phyloP scores from a whole-genome alignment of 1,140 invertebrate species.

The Tribolium castaneum region DNA sequence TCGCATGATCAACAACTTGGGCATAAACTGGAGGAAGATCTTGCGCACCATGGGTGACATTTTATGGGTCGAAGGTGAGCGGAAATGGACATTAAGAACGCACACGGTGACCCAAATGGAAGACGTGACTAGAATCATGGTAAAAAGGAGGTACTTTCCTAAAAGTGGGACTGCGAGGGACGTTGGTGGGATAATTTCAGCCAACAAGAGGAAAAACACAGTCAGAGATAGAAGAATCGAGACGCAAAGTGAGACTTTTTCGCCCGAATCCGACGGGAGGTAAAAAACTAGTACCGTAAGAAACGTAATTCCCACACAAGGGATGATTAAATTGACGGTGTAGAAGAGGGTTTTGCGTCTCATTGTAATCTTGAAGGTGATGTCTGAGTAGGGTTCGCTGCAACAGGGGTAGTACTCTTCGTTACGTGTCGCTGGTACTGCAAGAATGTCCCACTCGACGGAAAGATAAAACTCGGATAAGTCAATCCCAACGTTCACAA shows the following conservation, averaged over 20 bases:
- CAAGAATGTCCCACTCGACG: slow-evolving; percentile 96
- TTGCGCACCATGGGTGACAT: slow-evolving; percentile 91
- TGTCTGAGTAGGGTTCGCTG: slow-evolving; percentile 87
- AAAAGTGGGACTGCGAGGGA: slow-evolving; percentile 97
- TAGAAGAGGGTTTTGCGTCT: slow-evolving; percentile 92
- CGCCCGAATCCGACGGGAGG: slow-evolving; percentile 93
- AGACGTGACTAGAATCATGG: slow-evolving; percentile 96
- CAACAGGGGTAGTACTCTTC: slow-evolving; percentile 94
- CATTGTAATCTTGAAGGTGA: slow-evolving; percentile 97
- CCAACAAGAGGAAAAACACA: slow-evolving; percentile 97
- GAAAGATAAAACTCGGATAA: slow-evolving; percentile 91
- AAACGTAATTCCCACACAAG: slow-evolving; percentile 92
- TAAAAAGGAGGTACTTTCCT: slow-evolving; percentile 96
- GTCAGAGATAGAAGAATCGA: slow-evolving; percentile 98
- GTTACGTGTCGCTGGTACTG: slow-evolving; percentile 87
- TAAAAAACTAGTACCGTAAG: slow-evolving; percentile 96
- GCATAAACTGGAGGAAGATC: slow-evolving; percentile 91
- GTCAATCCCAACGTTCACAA: slow-evolving; percentile 87
- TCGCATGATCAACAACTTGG: slow-evolving; percentile 88
- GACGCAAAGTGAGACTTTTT: slow-evolving; percentile 95
- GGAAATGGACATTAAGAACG: slow-evolving; percentile 97
- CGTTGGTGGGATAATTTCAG: slow-evolving; percentile 98
- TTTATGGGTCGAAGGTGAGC: slow-evolving; percentile 97
- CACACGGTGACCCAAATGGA: slow-evolving; percentile 98
- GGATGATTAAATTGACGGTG: slow-evolving; percentile 91